phyloP scores from a whole-genome alignment of 2,888 invertebrate genomes.

The Isotomurus palustris region DNA sequence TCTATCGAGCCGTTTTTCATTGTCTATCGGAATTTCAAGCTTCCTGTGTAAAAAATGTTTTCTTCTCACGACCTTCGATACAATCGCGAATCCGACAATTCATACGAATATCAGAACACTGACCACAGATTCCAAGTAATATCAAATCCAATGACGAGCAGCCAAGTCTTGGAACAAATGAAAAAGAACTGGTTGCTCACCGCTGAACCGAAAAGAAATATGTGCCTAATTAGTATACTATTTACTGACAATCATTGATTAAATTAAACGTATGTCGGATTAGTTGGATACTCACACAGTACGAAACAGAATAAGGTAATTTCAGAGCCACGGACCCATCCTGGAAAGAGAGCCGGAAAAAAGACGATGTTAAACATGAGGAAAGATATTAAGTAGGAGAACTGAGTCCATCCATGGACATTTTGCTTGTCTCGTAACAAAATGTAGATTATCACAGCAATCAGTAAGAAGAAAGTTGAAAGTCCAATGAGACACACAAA shows the following conservation, averaged over 20 bases:
- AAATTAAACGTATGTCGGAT: background rate
- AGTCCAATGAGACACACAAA: constrained; percentile 35
- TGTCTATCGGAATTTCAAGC: background rate
- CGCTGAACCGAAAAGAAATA: constrained; percentile 10
- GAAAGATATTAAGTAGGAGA: constrained; percentile 23
- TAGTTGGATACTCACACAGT: constrained; percentile 5
- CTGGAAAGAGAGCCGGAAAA: constrained; percentile 24
- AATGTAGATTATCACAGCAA: constrained; percentile 32
- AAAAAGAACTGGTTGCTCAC: constrained; percentile 22
- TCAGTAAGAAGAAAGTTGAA: constrained; percentile 33
- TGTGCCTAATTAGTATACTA: too few relatives aligned
- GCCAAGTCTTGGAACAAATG: constrained; percentile 25
- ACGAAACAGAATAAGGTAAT: constrained; percentile 7
- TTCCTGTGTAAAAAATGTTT: constrained; percentile 13
- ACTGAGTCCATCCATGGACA: constrained; percentile 37
- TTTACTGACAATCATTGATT: background rate
- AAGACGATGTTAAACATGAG: constrained; percentile 24
- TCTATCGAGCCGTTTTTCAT: background rate
- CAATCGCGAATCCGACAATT: background rate
- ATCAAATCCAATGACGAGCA: constrained; percentile 23
- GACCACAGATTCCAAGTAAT: constrained; percentile 19
- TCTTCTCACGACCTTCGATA: too few relatives aligned
- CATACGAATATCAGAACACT: background rate
- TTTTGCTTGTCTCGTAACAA: constrained; percentile 35
- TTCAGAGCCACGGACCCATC: constrained; percentile 10